These are phyloP conservation scores for Dendrophyllia cribrosa DNA, from an alignment of 64 coral and sea anemone genomes.

Conservation along the genomic window DNA sequence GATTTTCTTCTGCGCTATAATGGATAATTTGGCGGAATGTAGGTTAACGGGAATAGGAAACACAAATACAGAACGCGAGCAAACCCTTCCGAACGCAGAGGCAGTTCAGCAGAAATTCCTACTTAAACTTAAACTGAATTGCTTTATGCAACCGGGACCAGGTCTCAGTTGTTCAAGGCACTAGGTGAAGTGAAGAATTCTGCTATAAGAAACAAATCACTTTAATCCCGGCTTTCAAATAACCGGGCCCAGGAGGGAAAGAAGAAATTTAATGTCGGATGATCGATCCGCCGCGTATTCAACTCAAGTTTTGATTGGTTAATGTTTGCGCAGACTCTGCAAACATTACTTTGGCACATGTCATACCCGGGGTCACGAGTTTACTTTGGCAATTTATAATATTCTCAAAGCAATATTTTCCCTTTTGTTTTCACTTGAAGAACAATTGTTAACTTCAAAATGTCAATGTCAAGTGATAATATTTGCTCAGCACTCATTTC, in stretches of 20 bases:
- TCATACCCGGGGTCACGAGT: neutral
- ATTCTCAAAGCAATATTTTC: slow-evolving; percentile 27
- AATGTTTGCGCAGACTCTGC: neutral
- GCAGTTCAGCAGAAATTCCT: no score
- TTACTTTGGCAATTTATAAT: neutral
- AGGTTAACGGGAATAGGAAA: no score
- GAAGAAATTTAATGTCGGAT: neutral
- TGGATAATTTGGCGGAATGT: no score
- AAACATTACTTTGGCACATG: neutral
- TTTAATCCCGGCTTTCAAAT: no score
- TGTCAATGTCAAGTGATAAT: neutral
- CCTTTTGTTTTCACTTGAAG: neutral
- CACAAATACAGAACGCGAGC: no score
- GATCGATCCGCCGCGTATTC: neutral
- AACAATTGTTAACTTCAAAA: neutral
- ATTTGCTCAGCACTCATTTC: neutral
- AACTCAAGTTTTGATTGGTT: neutral
- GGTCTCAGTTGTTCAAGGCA: no score
- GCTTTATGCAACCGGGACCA: no score
- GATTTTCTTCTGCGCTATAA: no score
- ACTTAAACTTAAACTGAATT: no score
- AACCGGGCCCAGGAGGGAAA: neutral
- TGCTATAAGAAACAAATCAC: no score
- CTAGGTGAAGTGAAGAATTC: no score
- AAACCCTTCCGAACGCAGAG: no score